A percentile compares a stretch with the other conserved stretches of the same genome.
phyloP scores from a whole-genome alignment of 1,140 invertebrate species.

The Caligus rogercresseyi region DNA sequence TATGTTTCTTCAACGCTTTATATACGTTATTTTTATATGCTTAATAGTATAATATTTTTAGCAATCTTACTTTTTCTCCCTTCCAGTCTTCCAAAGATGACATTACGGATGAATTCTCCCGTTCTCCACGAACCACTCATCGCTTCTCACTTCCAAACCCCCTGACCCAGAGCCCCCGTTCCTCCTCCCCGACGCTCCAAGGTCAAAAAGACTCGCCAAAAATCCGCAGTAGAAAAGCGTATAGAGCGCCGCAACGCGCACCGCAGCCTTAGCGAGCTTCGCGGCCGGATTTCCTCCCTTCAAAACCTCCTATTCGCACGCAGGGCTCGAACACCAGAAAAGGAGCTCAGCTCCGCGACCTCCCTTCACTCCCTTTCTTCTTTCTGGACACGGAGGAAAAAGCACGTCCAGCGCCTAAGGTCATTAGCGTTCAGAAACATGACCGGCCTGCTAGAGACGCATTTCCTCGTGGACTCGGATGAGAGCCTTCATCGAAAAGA shows the following conservation, averaged over 20 bases:
- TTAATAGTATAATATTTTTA: no score
- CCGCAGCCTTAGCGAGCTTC: neutral
- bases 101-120: no score
- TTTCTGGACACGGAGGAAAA: neutral
- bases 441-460: neutral
- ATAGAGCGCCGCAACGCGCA: neutral
- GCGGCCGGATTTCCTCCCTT: neutral
- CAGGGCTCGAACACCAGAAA: neutral
- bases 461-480: neutral
- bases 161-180: neutral
- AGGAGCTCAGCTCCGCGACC: neutral
- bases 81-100: no score
- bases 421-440: neutral
- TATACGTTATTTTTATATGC: no score
- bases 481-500: neutral
- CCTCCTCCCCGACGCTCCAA: neutral
- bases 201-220: neutral
- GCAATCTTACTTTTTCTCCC: no score
- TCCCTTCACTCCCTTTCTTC: neutral
- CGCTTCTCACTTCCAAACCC: neutral
- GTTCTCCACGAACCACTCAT: no score
- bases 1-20: no score
- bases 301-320: neutral
- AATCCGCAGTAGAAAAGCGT: neutral
- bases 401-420: neutral